Percentiles rank a stretch among this genome's conserved stretches.
These are phyloP conservation scores for Alligator sinensis DNA, from an alignment of 2,113 vertebrate genomes.

Conservation along the genomic window DNA sequence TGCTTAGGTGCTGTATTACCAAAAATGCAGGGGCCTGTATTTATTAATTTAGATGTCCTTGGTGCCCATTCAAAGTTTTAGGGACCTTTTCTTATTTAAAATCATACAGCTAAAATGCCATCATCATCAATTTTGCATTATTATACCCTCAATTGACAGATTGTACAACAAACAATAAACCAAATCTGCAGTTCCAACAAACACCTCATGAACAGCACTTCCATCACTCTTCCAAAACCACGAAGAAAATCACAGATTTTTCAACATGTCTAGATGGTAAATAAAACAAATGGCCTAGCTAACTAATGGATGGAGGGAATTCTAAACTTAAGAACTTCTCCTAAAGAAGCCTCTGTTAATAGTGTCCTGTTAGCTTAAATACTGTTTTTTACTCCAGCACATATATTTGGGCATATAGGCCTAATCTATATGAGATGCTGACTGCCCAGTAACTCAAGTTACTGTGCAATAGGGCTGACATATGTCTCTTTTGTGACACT, in stretches of 20 bases:
- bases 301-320: background rate
- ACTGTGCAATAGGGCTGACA: no score
- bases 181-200: background rate
- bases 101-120: background rate
- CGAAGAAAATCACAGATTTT: background rate
- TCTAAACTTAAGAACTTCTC: background rate
- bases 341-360: background rate
- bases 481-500: no score
- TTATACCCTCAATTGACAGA: background rate
- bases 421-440: no score
- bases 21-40: no score
- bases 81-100: background rate
- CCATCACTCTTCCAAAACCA: background rate
- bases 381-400: no score
- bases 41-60: background rate
- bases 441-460: no score
- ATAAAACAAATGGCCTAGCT: background rate
- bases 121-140: no score
- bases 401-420: no score
- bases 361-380: background rate
- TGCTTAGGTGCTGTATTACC: no score
- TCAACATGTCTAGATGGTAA: rapidly evolving
- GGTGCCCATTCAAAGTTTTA: background rate
- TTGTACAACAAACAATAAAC: background rate
- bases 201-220: no score